phyloP scores from a whole-genome alignment of 2,888 invertebrate genomes.

The Macrosiphum euphorbiae region DNA sequence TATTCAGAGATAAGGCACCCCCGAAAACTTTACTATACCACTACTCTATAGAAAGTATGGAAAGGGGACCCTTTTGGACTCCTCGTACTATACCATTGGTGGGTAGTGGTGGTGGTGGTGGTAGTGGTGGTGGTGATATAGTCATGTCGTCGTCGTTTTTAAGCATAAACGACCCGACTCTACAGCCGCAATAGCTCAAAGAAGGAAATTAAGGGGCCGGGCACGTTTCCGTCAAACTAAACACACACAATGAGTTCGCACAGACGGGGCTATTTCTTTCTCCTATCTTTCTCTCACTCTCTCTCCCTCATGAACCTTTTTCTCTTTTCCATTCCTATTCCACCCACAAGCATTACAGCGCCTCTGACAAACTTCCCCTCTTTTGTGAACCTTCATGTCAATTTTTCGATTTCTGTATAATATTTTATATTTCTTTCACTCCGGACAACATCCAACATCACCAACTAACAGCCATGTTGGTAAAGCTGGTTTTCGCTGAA shows the following conservation, averaged over 20 bases:
- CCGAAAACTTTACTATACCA: constrained; percentile 7
- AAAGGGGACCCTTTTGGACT: background rate
- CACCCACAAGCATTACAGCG: no score
- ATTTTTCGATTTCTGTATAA: background rate
- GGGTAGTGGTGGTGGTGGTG: background rate
- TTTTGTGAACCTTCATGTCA: background rate
- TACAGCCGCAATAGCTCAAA: constrained; percentile 25
- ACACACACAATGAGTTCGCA: constrained; percentile 36
- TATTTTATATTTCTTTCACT: background rate
- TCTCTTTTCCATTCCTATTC: background rate
- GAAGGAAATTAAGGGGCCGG: constrained; percentile 44
- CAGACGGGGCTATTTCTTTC: background rate
- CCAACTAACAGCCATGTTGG: background rate
- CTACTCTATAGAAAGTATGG: background rate
- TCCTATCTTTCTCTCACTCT: background rate
- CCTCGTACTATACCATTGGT: background rate
- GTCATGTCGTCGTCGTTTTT: constrained; percentile 30
- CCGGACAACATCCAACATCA: background rate
- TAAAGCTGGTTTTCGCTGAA: background rate
- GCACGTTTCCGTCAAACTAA: constrained; percentile 59
- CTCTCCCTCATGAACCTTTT: no score
- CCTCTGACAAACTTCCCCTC: background rate
- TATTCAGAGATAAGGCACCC: constrained; percentile 29
- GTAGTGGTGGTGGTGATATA: background rate
- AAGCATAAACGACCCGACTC: background rate